Evolutionary conservation across 2,888 invertebrate species (phyloP).

Genomic region (Platycheirus albimanus): DNA sequence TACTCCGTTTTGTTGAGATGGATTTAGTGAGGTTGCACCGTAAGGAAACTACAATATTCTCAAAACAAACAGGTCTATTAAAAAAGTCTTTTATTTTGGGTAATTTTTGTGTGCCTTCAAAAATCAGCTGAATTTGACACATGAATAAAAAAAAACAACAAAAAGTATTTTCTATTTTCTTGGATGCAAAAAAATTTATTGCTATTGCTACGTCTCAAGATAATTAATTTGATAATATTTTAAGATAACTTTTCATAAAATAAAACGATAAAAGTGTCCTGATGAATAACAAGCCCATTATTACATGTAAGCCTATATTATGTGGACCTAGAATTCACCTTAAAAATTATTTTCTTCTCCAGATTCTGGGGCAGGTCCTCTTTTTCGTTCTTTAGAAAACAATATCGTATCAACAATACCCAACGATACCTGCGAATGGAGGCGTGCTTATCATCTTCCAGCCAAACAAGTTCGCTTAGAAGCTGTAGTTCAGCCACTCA

Average conservation of each 20-base stretch:
- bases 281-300: constrained; percentile 81
- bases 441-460: constrained; percentile 93
- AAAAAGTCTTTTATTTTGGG: constrained; percentile 25
- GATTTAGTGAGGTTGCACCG: too few relatives aligned
- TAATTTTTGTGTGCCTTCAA: constrained; percentile 4
- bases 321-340: background rate
- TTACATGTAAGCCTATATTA: constrained; percentile 78
- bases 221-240: background rate
- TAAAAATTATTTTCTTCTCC: constrained; percentile 16
- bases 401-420: constrained; percentile 91
- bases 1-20: too few relatives aligned
- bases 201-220: constrained; percentile 15
- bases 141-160: too few relatives aligned
- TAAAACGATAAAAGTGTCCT: background rate
- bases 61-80: too few relatives aligned
- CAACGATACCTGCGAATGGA: constrained; percentile 95
- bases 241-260: background rate
- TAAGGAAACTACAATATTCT: too few relatives aligned
- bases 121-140: constrained; percentile 55
- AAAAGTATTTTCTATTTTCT: too few relatives aligned
- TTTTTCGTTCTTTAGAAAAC: constrained; percentile 92
- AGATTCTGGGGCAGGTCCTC: constrained; percentile 93
- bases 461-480: constrained; percentile 92
- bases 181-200: background rate
- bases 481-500: constrained; percentile 91